These are phyloP conservation scores for Falco biarmicus DNA, from an alignment of 2,797 vertebrate species.

Conservation along the genomic window DNA sequence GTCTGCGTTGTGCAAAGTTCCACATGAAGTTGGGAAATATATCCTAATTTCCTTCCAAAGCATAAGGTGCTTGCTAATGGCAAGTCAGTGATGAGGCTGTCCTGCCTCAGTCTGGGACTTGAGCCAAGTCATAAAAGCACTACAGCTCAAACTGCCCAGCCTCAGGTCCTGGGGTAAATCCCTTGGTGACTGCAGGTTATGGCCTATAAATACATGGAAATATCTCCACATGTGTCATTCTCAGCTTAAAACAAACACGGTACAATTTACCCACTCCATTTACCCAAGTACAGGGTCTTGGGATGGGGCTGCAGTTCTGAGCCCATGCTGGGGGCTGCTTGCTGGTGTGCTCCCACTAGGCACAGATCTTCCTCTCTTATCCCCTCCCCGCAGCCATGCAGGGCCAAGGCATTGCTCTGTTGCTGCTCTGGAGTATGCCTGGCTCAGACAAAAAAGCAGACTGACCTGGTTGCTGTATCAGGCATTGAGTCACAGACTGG, in stretches of 20 bases:
- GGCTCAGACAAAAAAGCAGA: not conserved
- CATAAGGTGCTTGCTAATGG: not conserved
- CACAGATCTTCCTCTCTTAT: not conserved
- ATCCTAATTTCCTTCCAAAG: not conserved
- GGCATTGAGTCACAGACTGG: not conserved
- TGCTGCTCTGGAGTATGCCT: not conserved
- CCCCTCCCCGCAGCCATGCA: fast-evolving
- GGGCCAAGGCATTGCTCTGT: fast-evolving
- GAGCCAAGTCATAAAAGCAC: not conserved
- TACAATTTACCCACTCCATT: fast-evolving
- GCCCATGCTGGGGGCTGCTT: not conserved
- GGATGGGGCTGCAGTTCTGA: not conserved
- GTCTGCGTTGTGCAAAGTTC: not conserved
- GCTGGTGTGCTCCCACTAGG: not conserved
- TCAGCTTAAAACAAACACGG: not conserved
- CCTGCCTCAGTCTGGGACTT: not conserved
- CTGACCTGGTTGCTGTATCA: not conserved
- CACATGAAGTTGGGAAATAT: not conserved
- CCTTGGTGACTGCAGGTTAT: not conserved
- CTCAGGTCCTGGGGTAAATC: not conserved
- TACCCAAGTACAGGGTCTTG: not conserved
- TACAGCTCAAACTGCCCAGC: fast-evolving
- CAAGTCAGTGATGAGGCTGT: not conserved
- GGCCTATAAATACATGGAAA: not conserved
- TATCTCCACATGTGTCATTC: not conserved